Evolutionary conservation across 2,888 invertebrate species (phyloP).

Genomic region (Zaprionus obscuricornis): DNA sequence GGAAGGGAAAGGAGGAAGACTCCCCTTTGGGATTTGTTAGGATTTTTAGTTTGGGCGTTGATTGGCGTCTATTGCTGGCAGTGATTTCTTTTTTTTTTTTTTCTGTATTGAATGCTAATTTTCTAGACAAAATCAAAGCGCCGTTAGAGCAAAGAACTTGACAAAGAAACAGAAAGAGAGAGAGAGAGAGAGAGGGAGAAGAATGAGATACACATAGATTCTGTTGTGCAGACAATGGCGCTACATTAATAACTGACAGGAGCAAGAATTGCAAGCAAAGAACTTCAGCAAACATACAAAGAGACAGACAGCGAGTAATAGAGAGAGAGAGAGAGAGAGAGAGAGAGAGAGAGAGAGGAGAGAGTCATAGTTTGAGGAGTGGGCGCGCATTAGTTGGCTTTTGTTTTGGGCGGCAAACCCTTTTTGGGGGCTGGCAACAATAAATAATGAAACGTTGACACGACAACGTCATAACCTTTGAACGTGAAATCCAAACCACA

Average conservation of each 20-base stretch:
- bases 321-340: slow-evolving; percentile 5
- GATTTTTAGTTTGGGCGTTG: slow-evolving; percentile 63
- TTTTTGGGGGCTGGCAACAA: slow-evolving; percentile 67
- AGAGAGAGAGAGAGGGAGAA: slow-evolving; percentile 8
- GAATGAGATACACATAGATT: too few species aligned
- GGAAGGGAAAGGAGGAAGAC: neutral
- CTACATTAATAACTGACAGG: slow-evolving; percentile 78
- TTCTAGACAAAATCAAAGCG: slow-evolving; percentile 64
- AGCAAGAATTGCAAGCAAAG: slow-evolving; percentile 46
- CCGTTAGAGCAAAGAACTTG: too few species aligned
- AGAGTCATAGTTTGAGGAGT: slow-evolving; percentile 49
- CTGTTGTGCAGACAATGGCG: slow-evolving; percentile 58
- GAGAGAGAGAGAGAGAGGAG: slow-evolving; percentile 9
- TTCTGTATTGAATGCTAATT: slow-evolving; percentile 81
- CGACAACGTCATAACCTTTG: slow-evolving; percentile 83
- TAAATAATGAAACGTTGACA: slow-evolving; percentile 82
- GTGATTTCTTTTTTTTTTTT: slow-evolving; percentile 29
- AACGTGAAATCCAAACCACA: slow-evolving; percentile 71
- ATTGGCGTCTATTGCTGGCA: slow-evolving; percentile 62
- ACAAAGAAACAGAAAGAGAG: too few species aligned
- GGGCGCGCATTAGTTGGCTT: slow-evolving; percentile 71
- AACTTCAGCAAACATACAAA: slow-evolving; percentile 27
- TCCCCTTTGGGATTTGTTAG: slow-evolving; percentile 2
- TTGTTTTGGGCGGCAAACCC: slow-evolving; percentile 76
- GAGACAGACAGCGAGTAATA: slow-evolving; percentile 1